Conservation (phyloP, 2,888 invertebrate species). For the Hydropsyche betteni region DNA sequence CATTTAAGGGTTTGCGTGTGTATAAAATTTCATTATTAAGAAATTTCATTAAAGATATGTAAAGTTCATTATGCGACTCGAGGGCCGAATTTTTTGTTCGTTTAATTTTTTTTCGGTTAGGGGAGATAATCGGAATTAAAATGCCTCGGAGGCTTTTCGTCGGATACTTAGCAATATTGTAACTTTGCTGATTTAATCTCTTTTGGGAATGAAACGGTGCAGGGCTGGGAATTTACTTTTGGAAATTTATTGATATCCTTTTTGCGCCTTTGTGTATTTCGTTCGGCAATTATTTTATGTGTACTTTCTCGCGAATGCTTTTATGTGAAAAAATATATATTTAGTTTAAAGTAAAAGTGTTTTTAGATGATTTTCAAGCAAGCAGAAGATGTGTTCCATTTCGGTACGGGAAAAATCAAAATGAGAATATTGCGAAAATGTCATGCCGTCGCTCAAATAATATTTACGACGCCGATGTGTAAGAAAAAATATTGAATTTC, state of each 20-base stretch:
- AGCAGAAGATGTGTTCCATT: not conserved
- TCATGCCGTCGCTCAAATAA: slow-evolving; percentile 15
- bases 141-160: slow-evolving; percentile 20
- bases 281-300: not conserved
- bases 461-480: slow-evolving; percentile 19
- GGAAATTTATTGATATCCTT: slow-evolving; percentile 12
- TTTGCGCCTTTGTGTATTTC: not conserved
- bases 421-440: slow-evolving; percentile 14
- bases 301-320: too few species aligned
- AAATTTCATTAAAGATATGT: too few species aligned
- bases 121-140: slow-evolving; percentile 15
- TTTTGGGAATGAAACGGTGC: not conserved
- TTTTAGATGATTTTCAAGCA: not conserved
- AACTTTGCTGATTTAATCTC: slow-evolving; percentile 28
- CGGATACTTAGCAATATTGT: slow-evolving; percentile 9
- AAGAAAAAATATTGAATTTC: slow-evolving; percentile 31
- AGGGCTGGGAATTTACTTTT: slow-evolving; percentile 1
- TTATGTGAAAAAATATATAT: too few species aligned
- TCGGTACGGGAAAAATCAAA: slow-evolving; percentile 6
- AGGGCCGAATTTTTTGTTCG: too few species aligned
- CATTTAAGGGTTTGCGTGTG: too few species aligned
- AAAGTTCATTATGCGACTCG: too few species aligned
- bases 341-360: not conserved
- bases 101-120: not conserved
- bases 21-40: too few species aligned